These are phyloP conservation scores for Dysidea cf. avara DNA, from an alignment of 37 sponge, comb jelly and placozoan species.

Conservation along the genomic window DNA sequence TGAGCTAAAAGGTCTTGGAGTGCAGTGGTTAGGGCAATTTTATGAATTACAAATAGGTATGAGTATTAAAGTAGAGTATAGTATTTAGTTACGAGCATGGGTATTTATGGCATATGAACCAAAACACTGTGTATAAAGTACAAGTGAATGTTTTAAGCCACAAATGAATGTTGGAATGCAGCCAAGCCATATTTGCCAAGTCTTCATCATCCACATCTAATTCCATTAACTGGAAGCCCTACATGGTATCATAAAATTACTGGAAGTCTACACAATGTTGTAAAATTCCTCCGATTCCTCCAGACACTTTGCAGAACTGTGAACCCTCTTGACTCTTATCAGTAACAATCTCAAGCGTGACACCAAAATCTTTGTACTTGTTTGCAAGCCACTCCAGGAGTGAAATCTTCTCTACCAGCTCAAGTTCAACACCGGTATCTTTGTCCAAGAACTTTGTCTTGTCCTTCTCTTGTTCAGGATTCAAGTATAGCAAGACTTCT, in stretches of 20 bases:
- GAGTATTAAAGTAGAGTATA: no score
- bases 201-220: constrained; percentile 78
- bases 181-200: no score
- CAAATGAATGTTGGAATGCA: no score
- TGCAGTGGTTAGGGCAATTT: no score
- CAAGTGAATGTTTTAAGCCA: no score
- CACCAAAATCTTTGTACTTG: constrained; percentile 95
- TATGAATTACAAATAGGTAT: no score
- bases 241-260: no score
- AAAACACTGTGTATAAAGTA: no score
- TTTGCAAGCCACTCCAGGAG: constrained; percentile 98
- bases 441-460: constrained; percentile 89
- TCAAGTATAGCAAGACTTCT: constrained; percentile 78
- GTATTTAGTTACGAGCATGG: no score
- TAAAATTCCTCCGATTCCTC: constrained; percentile 95
- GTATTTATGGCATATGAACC: no score
- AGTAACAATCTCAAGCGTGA: constrained; percentile 95
- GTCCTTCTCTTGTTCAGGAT: constrained; percentile 95
- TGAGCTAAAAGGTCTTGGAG: no score
- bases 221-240: constrained; percentile 96
- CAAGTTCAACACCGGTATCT: constrained; percentile 91
- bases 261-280: constrained; percentile 96
- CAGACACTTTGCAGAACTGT: constrained; percentile 98
- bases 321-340: constrained; percentile 99
- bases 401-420: constrained; percentile 84